Percentiles rank a stretch among this genome's conserved stretches.
Evolutionary conservation across 2,888 invertebrate genomes (phyloP).

Genomic region (Mimas tiliae): DNA sequence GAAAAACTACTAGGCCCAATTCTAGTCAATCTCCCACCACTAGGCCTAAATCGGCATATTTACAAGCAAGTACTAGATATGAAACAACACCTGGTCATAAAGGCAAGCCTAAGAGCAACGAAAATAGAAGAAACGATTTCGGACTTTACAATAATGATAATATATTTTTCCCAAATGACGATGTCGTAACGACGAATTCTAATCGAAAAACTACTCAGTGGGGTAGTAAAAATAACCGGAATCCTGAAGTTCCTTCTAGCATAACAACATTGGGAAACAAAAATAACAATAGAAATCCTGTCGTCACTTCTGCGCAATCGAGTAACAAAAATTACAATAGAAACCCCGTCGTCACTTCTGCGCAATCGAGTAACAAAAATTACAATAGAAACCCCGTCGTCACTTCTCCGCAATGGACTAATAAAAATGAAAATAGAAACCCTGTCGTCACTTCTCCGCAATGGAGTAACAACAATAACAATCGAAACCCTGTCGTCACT

Average conservation of each 20-base stretch:
- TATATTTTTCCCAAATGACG: background rate
- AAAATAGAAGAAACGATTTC: background rate
- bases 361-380: background rate
- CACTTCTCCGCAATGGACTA: background rate
- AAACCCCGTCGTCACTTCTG: background rate
- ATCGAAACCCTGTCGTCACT: background rate
- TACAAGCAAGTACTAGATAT: constrained; percentile 32
- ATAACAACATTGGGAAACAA: background rate
- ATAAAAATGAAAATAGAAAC: background rate
- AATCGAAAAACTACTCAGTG: background rate
- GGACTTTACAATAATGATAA: background rate
- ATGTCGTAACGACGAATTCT: background rate
- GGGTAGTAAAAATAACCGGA: background rate
- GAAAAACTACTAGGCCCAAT: constrained; percentile 38
- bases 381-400: background rate
- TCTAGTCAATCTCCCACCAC: constrained; percentile 37
- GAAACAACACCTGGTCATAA: background rate
- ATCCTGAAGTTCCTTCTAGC: background rate
- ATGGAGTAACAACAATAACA: constrained; percentile 3
- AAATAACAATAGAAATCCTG: background rate
- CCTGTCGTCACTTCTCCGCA: background rate
- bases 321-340: background rate
- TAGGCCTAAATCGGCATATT: constrained; percentile 25
- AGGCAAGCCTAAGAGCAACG: background rate
- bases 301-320: background rate